Conservation (phyloP, 2,113 vertebrate species). For the Cebus imitator region DNA sequence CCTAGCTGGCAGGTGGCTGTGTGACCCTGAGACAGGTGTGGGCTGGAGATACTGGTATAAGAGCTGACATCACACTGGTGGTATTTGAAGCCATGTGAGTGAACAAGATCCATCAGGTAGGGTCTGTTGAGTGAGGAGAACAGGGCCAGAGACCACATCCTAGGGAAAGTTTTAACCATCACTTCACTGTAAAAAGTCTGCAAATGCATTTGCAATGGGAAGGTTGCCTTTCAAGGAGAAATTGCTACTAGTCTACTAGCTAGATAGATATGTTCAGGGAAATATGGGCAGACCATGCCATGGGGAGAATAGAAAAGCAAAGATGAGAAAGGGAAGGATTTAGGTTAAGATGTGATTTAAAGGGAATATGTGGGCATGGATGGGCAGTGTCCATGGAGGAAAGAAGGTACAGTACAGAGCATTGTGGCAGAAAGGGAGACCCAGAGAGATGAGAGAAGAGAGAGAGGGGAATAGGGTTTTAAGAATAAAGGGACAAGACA, state of each 20-base stretch:
- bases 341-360: not conserved
- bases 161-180: not conserved
- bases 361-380: fast-evolving
- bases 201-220: not conserved
- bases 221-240: not conserved
- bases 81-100: not conserved
- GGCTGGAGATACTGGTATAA: not conserved
- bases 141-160: no score
- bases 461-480: no score
- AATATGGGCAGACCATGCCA: fast-evolving
- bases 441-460: not conserved
- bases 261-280: not conserved
- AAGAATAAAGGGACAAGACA: not conserved
- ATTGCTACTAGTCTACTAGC: not conserved
- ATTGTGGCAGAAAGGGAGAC: not conserved
- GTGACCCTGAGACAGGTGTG: not conserved
- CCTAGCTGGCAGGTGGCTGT: not conserved
- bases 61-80: not conserved
- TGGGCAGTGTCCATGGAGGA: not conserved
- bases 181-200: not conserved
- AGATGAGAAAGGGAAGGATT: not conserved
- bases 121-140: not conserved
- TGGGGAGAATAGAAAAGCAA: not conserved
- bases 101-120: not conserved
- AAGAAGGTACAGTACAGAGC: no score